Percentiles rank a stretch among this genome's conserved stretches.
Conservation (phyloP, 2,797 vertebrate genomes). For the Siniperca undulata region DNA sequence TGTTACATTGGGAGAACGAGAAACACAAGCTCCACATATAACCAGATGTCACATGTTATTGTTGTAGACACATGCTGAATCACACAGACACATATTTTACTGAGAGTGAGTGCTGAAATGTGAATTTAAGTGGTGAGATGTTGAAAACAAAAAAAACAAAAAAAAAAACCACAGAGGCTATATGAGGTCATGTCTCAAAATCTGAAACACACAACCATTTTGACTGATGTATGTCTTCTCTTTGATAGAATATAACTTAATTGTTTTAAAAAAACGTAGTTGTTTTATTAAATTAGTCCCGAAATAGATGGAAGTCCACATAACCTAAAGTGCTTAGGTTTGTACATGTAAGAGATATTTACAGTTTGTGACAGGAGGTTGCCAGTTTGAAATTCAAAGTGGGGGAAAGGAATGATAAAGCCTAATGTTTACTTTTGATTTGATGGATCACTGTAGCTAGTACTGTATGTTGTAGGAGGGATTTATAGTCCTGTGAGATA, state of each 20-base stretch:
- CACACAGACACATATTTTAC: slow-evolving; percentile 60
- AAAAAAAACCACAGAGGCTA: slow-evolving; percentile 48
- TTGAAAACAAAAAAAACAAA: slow-evolving; percentile 56
- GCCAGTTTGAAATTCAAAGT: neutral
- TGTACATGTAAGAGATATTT: slow-evolving; percentile 3
- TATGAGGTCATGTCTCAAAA: slow-evolving; percentile 42
- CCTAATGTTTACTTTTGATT: neutral
- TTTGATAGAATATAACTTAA: neutral
- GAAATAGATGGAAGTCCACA: neutral
- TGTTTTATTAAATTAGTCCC: slow-evolving; percentile 10
- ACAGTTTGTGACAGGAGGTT: neutral
- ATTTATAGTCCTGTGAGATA: neutral
- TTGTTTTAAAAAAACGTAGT: neutral
- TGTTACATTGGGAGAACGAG: slow-evolving; percentile 55
- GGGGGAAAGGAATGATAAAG: neutral
- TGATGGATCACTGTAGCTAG: neutral
- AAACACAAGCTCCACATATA: slow-evolving; percentile 51
- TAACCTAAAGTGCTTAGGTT: neutral
- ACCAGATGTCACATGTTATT: slow-evolving; percentile 77
- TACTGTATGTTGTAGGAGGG: neutral
- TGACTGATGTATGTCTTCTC: slow-evolving; percentile 1
- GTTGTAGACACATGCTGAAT: slow-evolving; percentile 65
- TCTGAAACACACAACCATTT: slow-evolving; percentile 7
- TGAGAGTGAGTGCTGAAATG: slow-evolving; percentile 57
- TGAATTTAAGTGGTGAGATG: slow-evolving; percentile 51